phyloP scores from a whole-genome alignment of 2,797 vertebrate genomes.

The Catamblyrhynchus diadema region DNA sequence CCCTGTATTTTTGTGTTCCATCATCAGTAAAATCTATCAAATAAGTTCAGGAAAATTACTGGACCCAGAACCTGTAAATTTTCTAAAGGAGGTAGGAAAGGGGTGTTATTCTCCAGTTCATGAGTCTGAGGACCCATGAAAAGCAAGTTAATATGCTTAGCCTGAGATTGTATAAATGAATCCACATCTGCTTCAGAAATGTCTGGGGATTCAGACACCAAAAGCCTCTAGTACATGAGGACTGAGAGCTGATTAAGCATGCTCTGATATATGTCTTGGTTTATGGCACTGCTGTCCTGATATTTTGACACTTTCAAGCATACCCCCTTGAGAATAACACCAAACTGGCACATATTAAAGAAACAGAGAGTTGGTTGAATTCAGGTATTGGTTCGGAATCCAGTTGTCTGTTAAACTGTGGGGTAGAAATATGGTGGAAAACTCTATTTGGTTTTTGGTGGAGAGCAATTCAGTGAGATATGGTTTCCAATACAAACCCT shows the following conservation, averaged over 20 bases:
- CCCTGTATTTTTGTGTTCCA: background rate
- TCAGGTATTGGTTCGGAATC: background rate
- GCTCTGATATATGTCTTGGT: background rate
- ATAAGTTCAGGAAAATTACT: background rate
- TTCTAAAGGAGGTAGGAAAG: background rate
- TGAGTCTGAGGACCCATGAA: background rate
- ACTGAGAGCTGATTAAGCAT: background rate
- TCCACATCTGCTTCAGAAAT: background rate
- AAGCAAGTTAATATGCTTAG: background rate
- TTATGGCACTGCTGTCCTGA: background rate
- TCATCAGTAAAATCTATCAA: background rate
- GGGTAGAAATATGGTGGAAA: background rate
- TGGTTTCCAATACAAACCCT: background rate
- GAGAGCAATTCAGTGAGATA: background rate
- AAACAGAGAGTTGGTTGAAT: background rate
- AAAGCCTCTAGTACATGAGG: accelerated
- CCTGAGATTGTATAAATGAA: background rate
- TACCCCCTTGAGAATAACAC: background rate
- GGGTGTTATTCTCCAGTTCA: background rate
- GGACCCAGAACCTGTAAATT: background rate
- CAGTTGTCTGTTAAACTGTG: background rate
- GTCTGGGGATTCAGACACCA: background rate
- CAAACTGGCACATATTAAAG: background rate
- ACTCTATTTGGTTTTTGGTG: background rate
- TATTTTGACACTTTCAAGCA: background rate